A percentile compares a stretch with the other conserved stretches of the same genome.
Evolutionary conservation across 2,797 vertebrate species (phyloP).

Genomic region (Myotis planiceps): DNA sequence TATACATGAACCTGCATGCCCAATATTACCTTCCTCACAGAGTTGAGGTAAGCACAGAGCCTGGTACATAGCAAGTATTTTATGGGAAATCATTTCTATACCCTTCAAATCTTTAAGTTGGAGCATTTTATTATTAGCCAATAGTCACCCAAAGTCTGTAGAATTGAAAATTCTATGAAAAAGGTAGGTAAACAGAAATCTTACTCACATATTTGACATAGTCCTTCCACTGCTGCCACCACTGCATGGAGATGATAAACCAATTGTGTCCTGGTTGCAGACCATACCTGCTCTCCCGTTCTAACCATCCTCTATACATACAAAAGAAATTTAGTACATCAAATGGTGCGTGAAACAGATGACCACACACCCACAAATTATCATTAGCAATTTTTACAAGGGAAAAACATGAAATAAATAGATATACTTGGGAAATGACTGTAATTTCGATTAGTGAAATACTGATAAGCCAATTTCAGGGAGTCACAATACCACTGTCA

Average conservation of each 20-base stretch:
- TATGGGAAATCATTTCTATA: conserved; percentile 40
- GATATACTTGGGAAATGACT: neutral
- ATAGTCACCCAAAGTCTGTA: neutral
- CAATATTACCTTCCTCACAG: neutral
- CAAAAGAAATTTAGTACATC: conserved; percentile 51
- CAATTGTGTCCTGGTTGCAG: conserved; percentile 96
- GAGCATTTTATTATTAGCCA: conserved; percentile 26
- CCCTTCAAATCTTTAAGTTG: neutral
- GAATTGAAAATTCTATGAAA: conserved; percentile 33
- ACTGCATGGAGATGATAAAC: conserved; percentile 98
- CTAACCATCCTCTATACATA: conserved; percentile 94
- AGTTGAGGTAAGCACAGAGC: neutral
- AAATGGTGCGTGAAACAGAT: conserved; percentile 28
- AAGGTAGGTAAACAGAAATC: neutral
- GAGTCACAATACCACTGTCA: neutral
- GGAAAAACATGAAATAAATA: conserved; percentile 3
- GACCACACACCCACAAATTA: neutral
- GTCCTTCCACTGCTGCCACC: conserved; percentile 99
- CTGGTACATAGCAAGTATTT: neutral
- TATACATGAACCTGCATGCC: neutral
- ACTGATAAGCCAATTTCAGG: conserved; percentile 23
- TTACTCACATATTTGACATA: conserved; percentile 99
- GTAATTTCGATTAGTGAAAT: conserved; percentile 7
- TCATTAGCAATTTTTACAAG: neutral
- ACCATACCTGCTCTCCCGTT: conserved; percentile 97